Evolutionary conservation across 2,888 invertebrate genomes (phyloP).

Genomic region (Sepioteuthis lessoniana): DNA sequence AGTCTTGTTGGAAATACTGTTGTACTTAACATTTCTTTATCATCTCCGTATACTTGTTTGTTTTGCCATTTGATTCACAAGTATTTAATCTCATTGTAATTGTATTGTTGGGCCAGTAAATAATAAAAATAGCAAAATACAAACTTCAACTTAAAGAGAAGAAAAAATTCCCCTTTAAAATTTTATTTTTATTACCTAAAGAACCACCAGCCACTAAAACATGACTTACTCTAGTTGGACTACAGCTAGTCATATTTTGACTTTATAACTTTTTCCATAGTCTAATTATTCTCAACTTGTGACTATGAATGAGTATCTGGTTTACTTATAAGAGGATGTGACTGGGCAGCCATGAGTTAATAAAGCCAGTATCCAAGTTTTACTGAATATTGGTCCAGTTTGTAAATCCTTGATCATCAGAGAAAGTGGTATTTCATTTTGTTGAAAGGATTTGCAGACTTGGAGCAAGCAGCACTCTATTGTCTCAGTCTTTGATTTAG

Average conservation of each 20-base stretch:
- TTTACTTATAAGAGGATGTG: not conserved
- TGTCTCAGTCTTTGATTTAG: not conserved
- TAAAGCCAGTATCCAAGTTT: not conserved
- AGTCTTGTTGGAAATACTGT: no score
- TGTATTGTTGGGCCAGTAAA: not conserved
- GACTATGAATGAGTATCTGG: not conserved
- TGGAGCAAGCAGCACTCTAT: not conserved
- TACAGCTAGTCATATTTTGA: not conserved
- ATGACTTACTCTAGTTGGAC: not conserved
- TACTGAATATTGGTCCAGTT: not conserved
- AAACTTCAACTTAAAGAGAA: not conserved
- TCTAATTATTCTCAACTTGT: not conserved
- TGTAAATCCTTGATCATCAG: not conserved
- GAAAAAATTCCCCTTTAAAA: not conserved
- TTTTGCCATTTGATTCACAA: not conserved
- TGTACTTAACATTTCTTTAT: not conserved
- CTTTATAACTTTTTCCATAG: not conserved
- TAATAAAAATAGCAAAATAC: not conserved
- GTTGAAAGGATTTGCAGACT: not conserved
- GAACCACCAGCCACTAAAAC: no score
- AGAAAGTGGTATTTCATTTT: not conserved
- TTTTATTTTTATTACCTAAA: not conserved
- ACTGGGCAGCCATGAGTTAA: not conserved
- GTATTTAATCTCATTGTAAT: not conserved
- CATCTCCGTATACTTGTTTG: not conserved